A percentile compares a stretch with the other conserved stretches of the same genome.
These are phyloP conservation scores for Garra rufa DNA, from an alignment of 2,113 vertebrate genomes.

Conservation along the genomic window DNA sequence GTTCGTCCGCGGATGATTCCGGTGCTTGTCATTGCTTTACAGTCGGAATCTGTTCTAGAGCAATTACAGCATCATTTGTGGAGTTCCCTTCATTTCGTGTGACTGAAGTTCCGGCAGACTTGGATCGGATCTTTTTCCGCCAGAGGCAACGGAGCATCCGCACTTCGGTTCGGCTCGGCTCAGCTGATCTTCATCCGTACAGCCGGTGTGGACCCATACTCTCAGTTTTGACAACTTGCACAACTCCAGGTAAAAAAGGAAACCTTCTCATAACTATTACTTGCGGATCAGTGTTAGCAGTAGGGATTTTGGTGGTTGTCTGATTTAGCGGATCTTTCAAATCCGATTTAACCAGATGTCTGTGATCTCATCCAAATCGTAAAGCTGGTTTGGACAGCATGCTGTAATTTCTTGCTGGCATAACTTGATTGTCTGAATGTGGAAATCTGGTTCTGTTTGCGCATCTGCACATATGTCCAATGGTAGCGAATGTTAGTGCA, in stretches of 20 bases:
- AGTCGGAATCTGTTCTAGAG: neutral
- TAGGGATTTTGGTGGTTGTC: neutral
- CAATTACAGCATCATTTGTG: neutral
- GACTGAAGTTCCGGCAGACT: constrained; percentile 25
- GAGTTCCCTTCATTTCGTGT: neutral
- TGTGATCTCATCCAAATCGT: neutral
- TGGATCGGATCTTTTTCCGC: neutral
- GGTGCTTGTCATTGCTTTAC: neutral
- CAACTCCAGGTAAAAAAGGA: constrained; percentile 24
- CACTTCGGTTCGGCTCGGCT: neutral
- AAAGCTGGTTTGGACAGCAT: neutral
- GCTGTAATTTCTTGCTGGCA: neutral
- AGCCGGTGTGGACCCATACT: neutral
- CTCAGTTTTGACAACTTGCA: constrained; percentile 2
- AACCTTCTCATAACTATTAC: neutral
- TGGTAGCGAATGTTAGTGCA: neutral
- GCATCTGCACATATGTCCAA: neutral
- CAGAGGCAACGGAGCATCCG: constrained; percentile 4
- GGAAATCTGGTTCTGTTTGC: neutral
- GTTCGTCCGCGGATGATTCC: neutral
- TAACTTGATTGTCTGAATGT: neutral
- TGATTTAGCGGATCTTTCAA: constrained; percentile 1
- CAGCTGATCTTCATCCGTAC: neutral
- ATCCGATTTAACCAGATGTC: constrained; percentile 9
- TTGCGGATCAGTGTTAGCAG: neutral